These are phyloP conservation scores for Epinephelus awoara DNA, from an alignment of 2,797 vertebrate genomes.

Conservation along the genomic window DNA sequence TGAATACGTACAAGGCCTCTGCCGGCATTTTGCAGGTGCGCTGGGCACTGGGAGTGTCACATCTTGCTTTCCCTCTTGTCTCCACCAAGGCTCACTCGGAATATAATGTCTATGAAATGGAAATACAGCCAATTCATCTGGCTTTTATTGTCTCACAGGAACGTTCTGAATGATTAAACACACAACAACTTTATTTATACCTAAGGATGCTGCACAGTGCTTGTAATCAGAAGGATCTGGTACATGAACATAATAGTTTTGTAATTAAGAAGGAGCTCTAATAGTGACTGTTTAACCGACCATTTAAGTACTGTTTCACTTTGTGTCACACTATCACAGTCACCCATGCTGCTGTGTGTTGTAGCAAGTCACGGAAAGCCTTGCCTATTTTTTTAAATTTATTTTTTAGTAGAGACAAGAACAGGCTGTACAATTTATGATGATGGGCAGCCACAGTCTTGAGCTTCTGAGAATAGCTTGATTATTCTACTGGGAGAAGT, in stretches of 20 bases:
- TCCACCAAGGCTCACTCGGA: constrained; percentile 68
- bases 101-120: constrained; percentile 73
- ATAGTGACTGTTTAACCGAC: constrained; percentile 14
- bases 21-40: constrained; percentile 57
- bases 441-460: constrained; percentile 51
- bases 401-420: constrained; percentile 30
- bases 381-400: constrained; percentile 37
- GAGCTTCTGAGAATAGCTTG: constrained; percentile 68
- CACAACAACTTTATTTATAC: constrained; percentile 47
- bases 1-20: constrained; percentile 80
- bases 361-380: constrained; percentile 1
- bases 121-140: constrained; percentile 65
- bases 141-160: constrained; percentile 60
- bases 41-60: constrained; percentile 66
- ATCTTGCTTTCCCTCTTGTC: constrained; percentile 63
- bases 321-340: constrained; percentile 11
- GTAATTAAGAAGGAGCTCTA: constrained; percentile 34
- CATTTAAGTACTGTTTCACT: constrained; percentile 16
- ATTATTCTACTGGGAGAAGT: constrained; percentile 73
- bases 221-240: constrained; percentile 32
- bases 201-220: constrained; percentile 12
- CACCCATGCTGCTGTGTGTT: neutral
- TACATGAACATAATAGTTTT: constrained; percentile 6
- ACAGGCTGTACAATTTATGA: constrained; percentile 36
- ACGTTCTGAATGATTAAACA: constrained; percentile 54